Evolutionary conservation across 2,797 vertebrate species (phyloP).

Genomic region (Myotis pilosus): DNA sequence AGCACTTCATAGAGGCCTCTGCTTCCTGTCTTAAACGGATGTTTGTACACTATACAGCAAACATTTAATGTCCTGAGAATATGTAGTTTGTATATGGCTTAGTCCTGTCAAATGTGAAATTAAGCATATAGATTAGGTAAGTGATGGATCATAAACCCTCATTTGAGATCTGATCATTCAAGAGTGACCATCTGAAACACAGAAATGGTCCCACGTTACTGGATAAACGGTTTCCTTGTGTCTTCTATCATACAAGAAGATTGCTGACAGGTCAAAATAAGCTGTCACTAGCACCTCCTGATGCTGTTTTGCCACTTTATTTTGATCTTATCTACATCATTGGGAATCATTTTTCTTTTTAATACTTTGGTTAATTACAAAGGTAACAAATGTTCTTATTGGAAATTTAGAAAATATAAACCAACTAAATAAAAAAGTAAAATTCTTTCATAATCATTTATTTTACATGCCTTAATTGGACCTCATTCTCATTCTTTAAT

Average conservation of each 20-base stretch:
- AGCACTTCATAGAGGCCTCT: not conserved
- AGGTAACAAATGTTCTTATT: constrained; percentile 7
- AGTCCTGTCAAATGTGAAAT: constrained; percentile 28
- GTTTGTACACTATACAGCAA: not conserved
- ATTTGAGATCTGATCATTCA: not conserved
- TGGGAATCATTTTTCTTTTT: constrained; percentile 50
- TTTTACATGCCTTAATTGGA: not conserved
- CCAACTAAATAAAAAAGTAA: constrained; percentile 38
- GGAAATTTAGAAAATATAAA: constrained; percentile 50
- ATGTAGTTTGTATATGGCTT: not conserved
- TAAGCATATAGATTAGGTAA: not conserved
- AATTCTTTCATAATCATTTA: constrained; percentile 26
- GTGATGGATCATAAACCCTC: not conserved
- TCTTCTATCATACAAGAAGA: not conserved
- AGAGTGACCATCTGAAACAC: constrained; percentile 2
- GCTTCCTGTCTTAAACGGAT: not conserved
- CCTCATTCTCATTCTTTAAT: constrained; percentile 4
- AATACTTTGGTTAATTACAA: constrained; percentile 48
- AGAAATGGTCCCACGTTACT: not conserved
- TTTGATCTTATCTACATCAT: not conserved
- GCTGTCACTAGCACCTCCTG: not conserved
- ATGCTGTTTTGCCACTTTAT: not conserved
- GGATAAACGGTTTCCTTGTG: not conserved
- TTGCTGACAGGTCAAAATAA: not conserved
- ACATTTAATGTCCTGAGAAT: not conserved